Evolutionary conservation across 1,140 invertebrate genomes (phyloP).

Genomic region (Zaprionus tsacasi): DNA sequence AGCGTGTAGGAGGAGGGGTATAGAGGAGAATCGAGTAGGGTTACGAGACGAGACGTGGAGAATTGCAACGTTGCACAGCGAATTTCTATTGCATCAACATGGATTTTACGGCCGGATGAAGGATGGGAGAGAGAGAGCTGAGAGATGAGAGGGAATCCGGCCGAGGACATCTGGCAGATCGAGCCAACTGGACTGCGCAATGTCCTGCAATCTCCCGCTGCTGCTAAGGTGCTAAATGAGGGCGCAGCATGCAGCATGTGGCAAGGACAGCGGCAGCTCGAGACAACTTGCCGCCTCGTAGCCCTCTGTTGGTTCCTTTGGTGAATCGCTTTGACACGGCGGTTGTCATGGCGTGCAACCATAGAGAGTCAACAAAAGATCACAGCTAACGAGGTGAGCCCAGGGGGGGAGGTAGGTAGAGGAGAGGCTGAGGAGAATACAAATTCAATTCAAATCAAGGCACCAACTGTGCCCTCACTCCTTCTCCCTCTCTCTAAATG

Average conservation of each 20-base stretch:
- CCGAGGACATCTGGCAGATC: background rate
- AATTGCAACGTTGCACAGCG: conserved; percentile 22
- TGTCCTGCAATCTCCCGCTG: conserved; percentile 59
- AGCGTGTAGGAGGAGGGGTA: too few species aligned
- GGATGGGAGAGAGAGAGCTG: too few species aligned
- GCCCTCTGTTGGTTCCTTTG: background rate
- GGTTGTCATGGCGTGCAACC: conserved; percentile 73
- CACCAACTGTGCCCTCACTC: background rate
- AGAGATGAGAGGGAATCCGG: background rate
- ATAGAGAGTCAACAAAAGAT: conserved; percentile 17
- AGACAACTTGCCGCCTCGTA: background rate
- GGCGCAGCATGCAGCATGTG: conserved; percentile 53
- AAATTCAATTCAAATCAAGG: conserved; percentile 7
- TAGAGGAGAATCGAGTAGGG: background rate
- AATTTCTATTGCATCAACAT: conserved; percentile 75
- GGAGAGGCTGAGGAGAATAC: background rate
- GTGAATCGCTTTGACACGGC: conserved; percentile 60
- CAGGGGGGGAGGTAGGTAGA: background rate
- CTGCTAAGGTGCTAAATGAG: conserved; percentile 72
- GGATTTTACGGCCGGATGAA: conserved; percentile 42
- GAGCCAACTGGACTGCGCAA: conserved; percentile 55
- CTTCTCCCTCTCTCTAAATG: conserved; percentile 17
- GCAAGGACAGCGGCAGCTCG: conserved; percentile 1
- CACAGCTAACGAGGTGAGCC: conserved; percentile 25
- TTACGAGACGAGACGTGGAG: background rate